Evolutionary conservation across 2,113 vertebrate genomes (phyloP), one percentile per base, ranked within the genome.

Genomic region (Cyphomyrus discorhynchus): DNA sequence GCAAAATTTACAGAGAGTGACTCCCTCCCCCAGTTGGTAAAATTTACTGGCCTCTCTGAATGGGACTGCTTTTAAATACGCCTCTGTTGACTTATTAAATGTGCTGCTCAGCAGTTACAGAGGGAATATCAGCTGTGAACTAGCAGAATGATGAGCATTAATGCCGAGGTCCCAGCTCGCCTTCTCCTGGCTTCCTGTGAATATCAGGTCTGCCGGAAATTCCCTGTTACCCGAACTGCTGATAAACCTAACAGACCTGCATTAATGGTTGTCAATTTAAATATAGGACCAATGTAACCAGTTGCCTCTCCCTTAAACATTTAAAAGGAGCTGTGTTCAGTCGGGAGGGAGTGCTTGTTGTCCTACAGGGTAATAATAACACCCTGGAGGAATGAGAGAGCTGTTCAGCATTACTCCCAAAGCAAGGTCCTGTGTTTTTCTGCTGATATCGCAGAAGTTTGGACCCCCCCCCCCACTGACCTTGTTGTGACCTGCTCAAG

Each of bases 341-440:
- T 50, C 19, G 56, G 31, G 56, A 89, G 39, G 83, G 86, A 27
- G 31, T 50, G 50, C 10, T 50, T 88, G 90, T 87, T 90, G 88
- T 88, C 82, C 80, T 77, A 56, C 58, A 42, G 0, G 27, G 15
- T 53, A 74, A 17, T 31, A 47, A 66, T 84, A 88, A 84, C 77
- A 88, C 46, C 24, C 35, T 46, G 50, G 21, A 15, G 77, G 39
- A 85, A 83, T 88, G 77, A 45, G 83, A 56, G 80, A 86, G 31
- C 31, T 80, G 1, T 42, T 42, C 74, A 90, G 46, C 86, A 50
- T 88, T 86, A 91, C 85, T 90, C 45, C 88, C 53, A 52, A 85
- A 87, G 74, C 87, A 88, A 89, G 80, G 90, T 88, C 90, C 88
- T 86, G 88, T 86, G 74, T 90, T 91, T 70, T 50, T 50, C 88